phyloP scores from a whole-genome alignment of 2,888 invertebrate species.

The Apamea epomidion region DNA sequence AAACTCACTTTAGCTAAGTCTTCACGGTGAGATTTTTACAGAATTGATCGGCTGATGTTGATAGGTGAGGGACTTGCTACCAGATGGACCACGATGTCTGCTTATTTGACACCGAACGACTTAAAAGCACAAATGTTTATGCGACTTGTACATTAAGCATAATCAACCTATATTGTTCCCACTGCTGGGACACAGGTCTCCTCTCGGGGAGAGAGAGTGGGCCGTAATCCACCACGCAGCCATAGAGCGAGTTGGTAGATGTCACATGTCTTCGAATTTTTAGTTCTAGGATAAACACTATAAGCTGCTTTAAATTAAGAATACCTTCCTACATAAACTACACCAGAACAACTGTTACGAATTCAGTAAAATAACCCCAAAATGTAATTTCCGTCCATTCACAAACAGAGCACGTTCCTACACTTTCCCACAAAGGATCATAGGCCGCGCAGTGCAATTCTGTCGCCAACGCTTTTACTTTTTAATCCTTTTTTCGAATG shows the following conservation, averaged over 20 bases:
- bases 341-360: neutral
- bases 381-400: slow-evolving; percentile 29
- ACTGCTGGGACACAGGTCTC: too few species aligned
- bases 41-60: too few species aligned
- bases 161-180: too few species aligned
- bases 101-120: neutral
- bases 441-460: slow-evolving; percentile 48
- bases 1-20: too few species aligned
- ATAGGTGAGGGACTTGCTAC: neutral
- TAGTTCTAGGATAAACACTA: too few species aligned
- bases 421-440: slow-evolving; percentile 35
- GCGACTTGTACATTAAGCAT: too few species aligned
- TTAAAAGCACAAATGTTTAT: too few species aligned
- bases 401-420: slow-evolving; percentile 40
- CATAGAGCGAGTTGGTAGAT: too few species aligned
- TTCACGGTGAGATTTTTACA: too few species aligned
- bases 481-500: slow-evolving; percentile 10
- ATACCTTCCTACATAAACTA: neutral
- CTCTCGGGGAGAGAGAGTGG: too few species aligned
- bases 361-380: slow-evolving; percentile 16
- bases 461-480: slow-evolving; percentile 19
- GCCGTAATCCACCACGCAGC: too few species aligned
- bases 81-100: neutral
- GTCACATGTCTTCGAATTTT: too few species aligned
- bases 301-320: neutral